Conservation (phyloP, 2,797 vertebrate species). For the Hyperoplus lanceolatus region DNA sequence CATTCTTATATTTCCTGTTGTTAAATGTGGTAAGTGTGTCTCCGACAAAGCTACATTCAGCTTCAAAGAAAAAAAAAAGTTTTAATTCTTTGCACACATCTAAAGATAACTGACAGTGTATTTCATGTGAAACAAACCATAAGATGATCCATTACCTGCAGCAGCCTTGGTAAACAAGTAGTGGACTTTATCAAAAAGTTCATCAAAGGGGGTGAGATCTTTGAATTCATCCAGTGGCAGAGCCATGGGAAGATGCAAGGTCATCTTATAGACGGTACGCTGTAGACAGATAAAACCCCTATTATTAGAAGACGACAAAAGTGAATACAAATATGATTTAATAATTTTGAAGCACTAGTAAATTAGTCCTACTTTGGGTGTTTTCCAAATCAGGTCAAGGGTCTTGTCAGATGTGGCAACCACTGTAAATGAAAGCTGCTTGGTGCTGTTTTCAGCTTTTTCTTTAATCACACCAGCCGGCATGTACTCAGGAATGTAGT, state of each 20-base stretch:
- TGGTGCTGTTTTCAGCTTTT: conserved; percentile 68
- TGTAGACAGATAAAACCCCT: conserved; percentile 38
- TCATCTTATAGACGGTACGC: conserved; percentile 72
- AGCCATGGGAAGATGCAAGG: conserved; percentile 65
- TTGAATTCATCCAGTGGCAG: conserved; percentile 72
- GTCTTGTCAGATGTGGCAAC: conserved; percentile 64
- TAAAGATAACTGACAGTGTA: not conserved
- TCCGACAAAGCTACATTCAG: conserved; percentile 48
- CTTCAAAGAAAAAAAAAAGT: conserved; percentile 34
- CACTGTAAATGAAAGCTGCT: conserved; percentile 76
- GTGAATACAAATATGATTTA: not conserved
- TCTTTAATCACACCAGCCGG: conserved; percentile 68
- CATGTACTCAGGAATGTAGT: conserved; percentile 66
- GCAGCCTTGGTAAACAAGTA: conserved; percentile 62
- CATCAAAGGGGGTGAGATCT: conserved; percentile 49
- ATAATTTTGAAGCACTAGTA: not conserved
- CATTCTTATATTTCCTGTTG: conserved; percentile 74
- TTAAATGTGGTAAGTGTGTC: conserved; percentile 75
- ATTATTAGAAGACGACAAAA: not conserved
- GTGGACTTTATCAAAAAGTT: conserved; percentile 46
- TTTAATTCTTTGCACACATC: conserved; percentile 57
- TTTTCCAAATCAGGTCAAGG: conserved; percentile 70
- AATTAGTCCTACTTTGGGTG: conserved; percentile 56
- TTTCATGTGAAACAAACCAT: not conserved
- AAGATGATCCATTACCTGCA: conserved; percentile 49